Percentiles rank a stretch among this genome's conserved stretches.
phyloP scores from a whole-genome alignment of 2,888 invertebrate genomes.

The Mesorhabditis sp. region DNA sequence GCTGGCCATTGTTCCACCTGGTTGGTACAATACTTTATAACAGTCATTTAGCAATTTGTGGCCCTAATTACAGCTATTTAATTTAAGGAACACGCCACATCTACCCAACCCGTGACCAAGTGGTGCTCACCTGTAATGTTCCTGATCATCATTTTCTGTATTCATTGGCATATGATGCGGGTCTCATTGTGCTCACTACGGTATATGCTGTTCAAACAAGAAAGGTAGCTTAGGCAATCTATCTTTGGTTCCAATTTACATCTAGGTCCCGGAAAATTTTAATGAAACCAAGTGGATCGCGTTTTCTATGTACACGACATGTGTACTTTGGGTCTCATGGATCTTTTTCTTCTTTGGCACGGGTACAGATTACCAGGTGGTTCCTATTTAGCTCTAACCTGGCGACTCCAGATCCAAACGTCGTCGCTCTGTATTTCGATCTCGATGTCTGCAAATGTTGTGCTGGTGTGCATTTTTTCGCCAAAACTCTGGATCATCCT shows the following conservation, averaged over 20 bases:
- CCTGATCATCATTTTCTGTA: constrained; percentile 63
- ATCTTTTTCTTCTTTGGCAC: constrained; percentile 78
- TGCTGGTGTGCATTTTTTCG: constrained; percentile 71
- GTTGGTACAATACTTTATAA: constrained; percentile 12
- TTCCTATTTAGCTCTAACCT: background rate
- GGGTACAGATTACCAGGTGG: constrained; percentile 57
- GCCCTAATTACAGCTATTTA: background rate
- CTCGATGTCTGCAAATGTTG: constrained; percentile 71
- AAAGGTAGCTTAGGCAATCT: constrained; percentile 59
- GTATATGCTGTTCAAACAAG: constrained; percentile 77
- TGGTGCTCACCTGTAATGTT: constrained; percentile 54
- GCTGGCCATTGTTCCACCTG: constrained; percentile 70
- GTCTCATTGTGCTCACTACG: constrained; percentile 74
- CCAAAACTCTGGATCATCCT: constrained; percentile 74
- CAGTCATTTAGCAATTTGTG: too few species aligned
- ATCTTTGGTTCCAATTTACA: background rate
- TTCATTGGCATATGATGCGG: constrained; percentile 74
- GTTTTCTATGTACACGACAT: constrained; percentile 68
- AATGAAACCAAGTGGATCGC: constrained; percentile 68
- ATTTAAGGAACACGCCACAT: constrained; percentile 65
- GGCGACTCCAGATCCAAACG: constrained; percentile 67
- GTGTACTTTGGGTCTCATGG: constrained; percentile 77
- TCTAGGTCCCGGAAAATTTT: constrained; percentile 69
- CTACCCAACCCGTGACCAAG: constrained; percentile 44
- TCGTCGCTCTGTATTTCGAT: constrained; percentile 72